Conservation (phyloP, 2,888 invertebrate genomes). For the Plebejus melissa region DNA sequence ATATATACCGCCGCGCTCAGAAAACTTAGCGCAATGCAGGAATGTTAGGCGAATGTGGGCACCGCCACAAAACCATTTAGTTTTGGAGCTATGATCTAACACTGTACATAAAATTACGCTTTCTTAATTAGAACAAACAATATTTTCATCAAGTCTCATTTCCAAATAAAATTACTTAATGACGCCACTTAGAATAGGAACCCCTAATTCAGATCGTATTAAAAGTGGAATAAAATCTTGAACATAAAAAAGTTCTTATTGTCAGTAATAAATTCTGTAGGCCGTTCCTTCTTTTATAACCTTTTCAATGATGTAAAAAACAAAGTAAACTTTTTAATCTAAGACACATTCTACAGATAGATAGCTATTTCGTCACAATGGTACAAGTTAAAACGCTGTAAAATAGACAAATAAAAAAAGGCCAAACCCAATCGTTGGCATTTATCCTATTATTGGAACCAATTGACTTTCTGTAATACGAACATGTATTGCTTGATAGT, state of each 20-base stretch:
- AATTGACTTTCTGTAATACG: no score
- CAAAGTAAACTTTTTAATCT: not conserved
- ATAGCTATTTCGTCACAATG: not conserved
- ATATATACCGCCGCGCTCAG: no score
- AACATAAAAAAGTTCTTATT: not conserved
- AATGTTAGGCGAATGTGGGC: no score
- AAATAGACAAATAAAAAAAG: not conserved
- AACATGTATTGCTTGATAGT: no score
- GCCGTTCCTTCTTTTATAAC: not conserved
- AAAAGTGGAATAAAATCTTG: not conserved
- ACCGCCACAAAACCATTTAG: no score
- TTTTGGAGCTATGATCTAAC: no score
- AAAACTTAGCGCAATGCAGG: no score
- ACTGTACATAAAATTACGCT: no score
- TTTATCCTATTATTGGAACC: no score
- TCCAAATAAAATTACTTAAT: not conserved
- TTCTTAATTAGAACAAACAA: no score
- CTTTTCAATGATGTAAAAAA: constrained; percentile 6
- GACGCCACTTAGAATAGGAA: not conserved
- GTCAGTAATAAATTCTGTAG: constrained; percentile 15
- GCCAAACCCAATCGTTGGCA: no score
- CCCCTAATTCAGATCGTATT: not conserved
- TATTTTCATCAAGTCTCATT: not conserved
- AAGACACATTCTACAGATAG: not conserved
- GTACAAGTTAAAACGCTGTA: not conserved